Evolutionary conservation across 2,888 invertebrate species (phyloP), one percentile per base, ranked within the genome.

Genomic region (Embidobia sp.): DNA sequence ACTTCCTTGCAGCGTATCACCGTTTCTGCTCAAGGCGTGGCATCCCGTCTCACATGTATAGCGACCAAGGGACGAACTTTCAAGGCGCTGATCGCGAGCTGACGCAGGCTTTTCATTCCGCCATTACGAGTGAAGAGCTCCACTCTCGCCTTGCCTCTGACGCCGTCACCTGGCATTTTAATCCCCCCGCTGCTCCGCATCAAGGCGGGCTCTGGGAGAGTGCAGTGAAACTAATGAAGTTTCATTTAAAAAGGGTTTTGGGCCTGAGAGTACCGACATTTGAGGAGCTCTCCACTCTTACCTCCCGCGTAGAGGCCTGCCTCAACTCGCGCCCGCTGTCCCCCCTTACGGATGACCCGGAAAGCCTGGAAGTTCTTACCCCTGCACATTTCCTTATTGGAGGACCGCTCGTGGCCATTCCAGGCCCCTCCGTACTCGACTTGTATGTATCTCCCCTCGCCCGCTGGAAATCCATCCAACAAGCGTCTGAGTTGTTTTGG

Each of bases 391-490:
- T 42, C 10, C 10, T 42, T 18, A 42, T 42, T 10, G 40, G 40
- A 2, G 40, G n/a, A 2, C 19, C 40, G 18, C 8, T 19, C n/a
- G n/a, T 10, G n/a, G 18, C 40, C n/a, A 19, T 42, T 3, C 40
- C 40, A 1, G 18, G 19, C n/a, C 18, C 40, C 1, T n/a, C 18
- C 2, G 1, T 19, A 1, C n/a, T 42, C 1, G 19, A 42, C 19
- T 7, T 18, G 19, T 18, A n/a, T n/a, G n/a, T 10, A 19, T 19
- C 40, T 4, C 40, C 5, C 3, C 10, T 42, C 19, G 8, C 40
- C n/a, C 40, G 40, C n/a, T 42, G 40, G 40, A 18, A 42, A 19
- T n/a, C n/a, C n/a, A 42, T 42, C 19, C 40, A 42, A 1, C 40
- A 42, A 18, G 10, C 40, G 1, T 0, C 19, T 10, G 40, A 42